Conservation (phyloP, 1,140 invertebrate genomes). For the Sinella curviseta region DNA sequence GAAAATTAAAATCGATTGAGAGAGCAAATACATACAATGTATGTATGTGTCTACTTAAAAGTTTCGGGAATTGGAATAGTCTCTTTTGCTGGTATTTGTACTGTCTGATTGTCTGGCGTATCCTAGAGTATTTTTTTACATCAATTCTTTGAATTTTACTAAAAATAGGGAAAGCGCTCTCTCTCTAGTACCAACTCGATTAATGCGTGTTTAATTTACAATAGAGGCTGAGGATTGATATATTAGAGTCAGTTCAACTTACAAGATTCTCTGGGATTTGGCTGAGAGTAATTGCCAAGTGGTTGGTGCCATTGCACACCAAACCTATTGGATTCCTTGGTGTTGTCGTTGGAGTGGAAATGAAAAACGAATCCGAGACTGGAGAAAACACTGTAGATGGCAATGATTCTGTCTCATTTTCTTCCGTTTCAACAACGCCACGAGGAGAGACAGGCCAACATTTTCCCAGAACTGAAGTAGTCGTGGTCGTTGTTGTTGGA, state of each 20-base stretch:
- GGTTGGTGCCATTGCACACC: neutral
- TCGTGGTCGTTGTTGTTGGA: neutral
- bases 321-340: neutral
- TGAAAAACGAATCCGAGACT: neutral
- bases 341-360: neutral
- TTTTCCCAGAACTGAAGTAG: neutral
- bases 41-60: no score
- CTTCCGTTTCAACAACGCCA: neutral
- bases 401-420: neutral
- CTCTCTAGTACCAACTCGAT: neutral
- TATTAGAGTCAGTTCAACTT: neutral
- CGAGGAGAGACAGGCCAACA: neutral
- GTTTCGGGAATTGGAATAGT: no score
- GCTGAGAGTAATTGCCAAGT: neutral
- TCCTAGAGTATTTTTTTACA: no score
- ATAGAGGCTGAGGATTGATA: neutral
- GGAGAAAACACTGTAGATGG: neutral
- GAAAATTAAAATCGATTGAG: no score
- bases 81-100: no score
- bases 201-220: neutral
- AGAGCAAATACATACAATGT: no score
- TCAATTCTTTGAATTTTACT: no score
- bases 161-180: no score
- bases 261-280: neutral
- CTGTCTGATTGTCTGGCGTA: no score